phyloP scores from a whole-genome alignment of 2,797 vertebrate genomes.

The Hylomyscus alleni region DNA sequence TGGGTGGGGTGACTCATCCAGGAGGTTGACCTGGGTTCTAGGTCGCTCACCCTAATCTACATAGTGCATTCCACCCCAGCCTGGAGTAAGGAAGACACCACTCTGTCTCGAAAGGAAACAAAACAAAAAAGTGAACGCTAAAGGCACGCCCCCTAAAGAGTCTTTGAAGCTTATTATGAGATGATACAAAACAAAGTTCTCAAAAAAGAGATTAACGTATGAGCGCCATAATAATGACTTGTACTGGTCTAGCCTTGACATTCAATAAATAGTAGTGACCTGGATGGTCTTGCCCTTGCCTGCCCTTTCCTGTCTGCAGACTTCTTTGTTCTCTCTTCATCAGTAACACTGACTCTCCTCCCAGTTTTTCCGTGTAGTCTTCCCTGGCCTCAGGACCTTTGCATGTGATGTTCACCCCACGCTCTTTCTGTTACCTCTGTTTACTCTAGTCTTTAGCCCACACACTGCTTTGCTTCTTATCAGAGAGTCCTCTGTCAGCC shows the following conservation, averaged over 20 bases:
- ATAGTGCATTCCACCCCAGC: neutral
- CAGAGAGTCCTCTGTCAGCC: neutral
- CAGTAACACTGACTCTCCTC: neutral
- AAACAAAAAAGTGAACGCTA: neutral
- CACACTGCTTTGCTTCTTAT: neutral
- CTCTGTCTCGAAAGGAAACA: neutral
- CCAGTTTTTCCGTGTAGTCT: neutral
- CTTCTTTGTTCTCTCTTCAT: neutral
- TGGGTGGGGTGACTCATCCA: neutral
- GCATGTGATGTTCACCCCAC: neutral
- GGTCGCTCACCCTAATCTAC: neutral
- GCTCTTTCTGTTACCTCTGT: neutral
- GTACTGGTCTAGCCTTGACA: neutral
- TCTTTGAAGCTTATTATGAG: constrained; percentile 1
- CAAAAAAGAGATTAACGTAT: neutral
- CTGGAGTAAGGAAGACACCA: neutral
- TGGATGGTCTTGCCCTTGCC: neutral
- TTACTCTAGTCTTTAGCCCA: neutral
- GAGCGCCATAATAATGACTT: neutral
- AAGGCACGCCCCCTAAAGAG: constrained; percentile 15
- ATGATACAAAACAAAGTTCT: neutral
- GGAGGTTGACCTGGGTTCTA: neutral
- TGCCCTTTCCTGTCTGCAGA: neutral
- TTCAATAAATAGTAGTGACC: neutral
- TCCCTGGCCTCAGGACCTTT: neutral